Percentiles rank a stretch among this genome's conserved stretches.
Conservation (phyloP, 1,140 invertebrate species). For the Ooceraea biroi region DNA sequence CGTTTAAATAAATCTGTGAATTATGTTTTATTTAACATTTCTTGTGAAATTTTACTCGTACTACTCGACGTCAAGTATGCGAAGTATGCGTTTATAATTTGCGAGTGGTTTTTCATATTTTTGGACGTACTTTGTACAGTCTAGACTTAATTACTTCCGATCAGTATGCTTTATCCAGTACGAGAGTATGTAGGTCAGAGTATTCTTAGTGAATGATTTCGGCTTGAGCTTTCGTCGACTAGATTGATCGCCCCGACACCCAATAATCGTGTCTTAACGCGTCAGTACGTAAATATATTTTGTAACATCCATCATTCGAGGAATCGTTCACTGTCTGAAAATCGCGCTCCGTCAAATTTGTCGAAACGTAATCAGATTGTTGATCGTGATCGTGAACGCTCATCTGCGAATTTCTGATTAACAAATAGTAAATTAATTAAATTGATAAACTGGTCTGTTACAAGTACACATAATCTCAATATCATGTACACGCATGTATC, state of each 20-base stretch:
- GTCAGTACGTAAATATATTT: constrained; percentile 4
- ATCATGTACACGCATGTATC: neutral
- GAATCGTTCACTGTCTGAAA: neutral
- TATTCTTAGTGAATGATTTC: neutral
- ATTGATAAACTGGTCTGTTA: neutral
- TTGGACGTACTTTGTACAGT: neutral
- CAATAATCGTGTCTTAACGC: neutral
- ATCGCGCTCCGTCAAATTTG: neutral
- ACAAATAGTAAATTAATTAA: neutral
- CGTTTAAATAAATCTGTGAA: too few relatives aligned
- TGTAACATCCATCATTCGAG: neutral
- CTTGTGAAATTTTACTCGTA: too few relatives aligned
- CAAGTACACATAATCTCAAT: neutral
- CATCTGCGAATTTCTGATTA: neutral
- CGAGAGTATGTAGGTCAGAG: neutral
- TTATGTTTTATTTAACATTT: too few relatives aligned
- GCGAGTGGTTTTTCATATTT: too few relatives aligned
- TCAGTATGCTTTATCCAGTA: neutral
- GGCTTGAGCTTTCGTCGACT: neutral
- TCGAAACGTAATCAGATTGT: neutral
- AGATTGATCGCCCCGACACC: neutral
- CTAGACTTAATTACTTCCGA: neutral
- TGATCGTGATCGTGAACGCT: neutral
- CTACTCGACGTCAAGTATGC: neutral
- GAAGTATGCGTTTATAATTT: neutral